phyloP scores from a whole-genome alignment of 2,113 vertebrate species.

The Gymnorhina tibicen region DNA sequence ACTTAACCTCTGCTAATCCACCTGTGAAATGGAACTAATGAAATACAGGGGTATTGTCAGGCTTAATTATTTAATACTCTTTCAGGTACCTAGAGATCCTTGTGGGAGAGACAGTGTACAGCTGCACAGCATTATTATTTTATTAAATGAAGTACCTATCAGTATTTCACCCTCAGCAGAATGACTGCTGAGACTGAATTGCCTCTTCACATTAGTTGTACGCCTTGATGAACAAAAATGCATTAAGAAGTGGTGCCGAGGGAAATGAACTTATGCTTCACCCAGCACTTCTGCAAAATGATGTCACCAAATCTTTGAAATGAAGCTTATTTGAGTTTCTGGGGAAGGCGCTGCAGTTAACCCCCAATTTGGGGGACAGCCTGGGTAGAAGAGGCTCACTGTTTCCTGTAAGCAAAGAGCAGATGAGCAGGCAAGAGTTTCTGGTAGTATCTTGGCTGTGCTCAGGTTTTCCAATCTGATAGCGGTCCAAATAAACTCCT shows the following conservation, averaged over 20 bases:
- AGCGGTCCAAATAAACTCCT: background rate
- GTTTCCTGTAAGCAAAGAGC: background rate
- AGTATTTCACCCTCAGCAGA: conserved; percentile 57
- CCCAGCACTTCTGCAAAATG: conserved; percentile 41
- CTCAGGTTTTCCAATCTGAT: background rate
- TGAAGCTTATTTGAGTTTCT: background rate
- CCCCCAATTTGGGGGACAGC: background rate
- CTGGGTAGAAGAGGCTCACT: background rate
- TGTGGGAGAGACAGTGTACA: conserved; percentile 52
- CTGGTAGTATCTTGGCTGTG: background rate
- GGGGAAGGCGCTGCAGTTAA: background rate
- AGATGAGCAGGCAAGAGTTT: background rate
- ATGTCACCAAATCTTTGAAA: conserved; percentile 17
- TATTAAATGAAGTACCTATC: conserved; percentile 64
- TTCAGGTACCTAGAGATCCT: conserved; percentile 50
- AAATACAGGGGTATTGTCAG: conserved; percentile 57
- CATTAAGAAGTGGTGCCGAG: conserved; percentile 39
- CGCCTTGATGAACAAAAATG: conserved; percentile 56
- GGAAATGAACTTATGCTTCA: conserved; percentile 54
- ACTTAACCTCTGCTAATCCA: conserved; percentile 60
- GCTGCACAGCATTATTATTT: conserved; percentile 64
- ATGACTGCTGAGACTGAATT: conserved; percentile 52
- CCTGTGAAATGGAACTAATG: conserved; percentile 59
- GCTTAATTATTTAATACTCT: conserved; percentile 66
- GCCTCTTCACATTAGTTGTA: conserved; percentile 59